Base-by-base conservation (phyloP, 2,797 vertebrate species). In the Menidia menidia region DNA sequence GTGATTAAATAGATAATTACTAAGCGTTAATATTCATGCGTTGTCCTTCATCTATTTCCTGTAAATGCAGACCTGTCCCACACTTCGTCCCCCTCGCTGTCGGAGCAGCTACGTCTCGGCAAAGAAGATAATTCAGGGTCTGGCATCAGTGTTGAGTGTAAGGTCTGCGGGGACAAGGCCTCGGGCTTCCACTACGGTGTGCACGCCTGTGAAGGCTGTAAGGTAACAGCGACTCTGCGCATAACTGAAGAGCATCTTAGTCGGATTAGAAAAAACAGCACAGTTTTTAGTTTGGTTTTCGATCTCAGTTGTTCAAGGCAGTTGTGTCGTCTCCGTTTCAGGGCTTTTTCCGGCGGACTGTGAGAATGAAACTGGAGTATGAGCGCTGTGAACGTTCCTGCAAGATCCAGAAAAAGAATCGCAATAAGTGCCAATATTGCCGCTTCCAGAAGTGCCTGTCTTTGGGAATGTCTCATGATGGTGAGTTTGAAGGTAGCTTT, bases 381-480 rank as follows among this genome's bases (percentile, higher is more conserved):
- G 98, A 99, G 56, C 96, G 94, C 69, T 99, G 98, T 7, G 96
- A 98, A 73, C 95, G 97, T 52, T 95, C 93, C 88, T 99, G 98
- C 92, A 98, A 97, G 90, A 98, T 99, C 76, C 97, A 97, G 91
- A 99, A 99, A 90, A 99, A 98, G 93, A 99, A 96, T 92, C 93
- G 98, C 44, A 99, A 99, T 88, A 99, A 99, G 93, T 99, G 98
- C 92, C 98, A 99, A 94, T 97, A 97, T 92, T 99, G 98, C 91
- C 97, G 98, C 83, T 99, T 99, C 92, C 97, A 99, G 94, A 99
- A 99, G 91, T 99, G 98, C 93, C 95, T 99, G 89, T 95, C 95
- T 0, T 93, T 99, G 88, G 97, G 97, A 93, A 99, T 99, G 98
- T 99, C 98, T 0, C 98, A 99, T 45, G 98, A 98, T 0, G 97